A percentile compares a stretch with the other conserved stretches of the same genome.
Evolutionary conservation across 2,113 vertebrate genomes (phyloP).

Genomic region (Cichladusa arquata): DNA sequence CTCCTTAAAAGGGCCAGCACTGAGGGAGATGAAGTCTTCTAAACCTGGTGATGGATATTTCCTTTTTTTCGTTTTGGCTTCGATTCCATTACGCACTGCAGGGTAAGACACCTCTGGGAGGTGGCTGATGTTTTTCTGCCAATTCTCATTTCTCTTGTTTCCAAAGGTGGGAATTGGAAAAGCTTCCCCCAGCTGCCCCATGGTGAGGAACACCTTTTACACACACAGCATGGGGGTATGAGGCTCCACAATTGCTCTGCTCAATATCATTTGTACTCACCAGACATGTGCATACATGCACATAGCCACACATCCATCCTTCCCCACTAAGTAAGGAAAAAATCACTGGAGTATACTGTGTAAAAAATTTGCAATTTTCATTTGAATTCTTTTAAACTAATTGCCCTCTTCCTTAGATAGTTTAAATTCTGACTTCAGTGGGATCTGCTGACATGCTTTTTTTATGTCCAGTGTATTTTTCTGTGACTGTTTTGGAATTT

Average conservation of each 20-base stretch:
- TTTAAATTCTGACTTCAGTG: background rate
- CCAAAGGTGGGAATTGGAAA: background rate
- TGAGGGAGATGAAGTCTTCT: background rate
- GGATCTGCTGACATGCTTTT: background rate
- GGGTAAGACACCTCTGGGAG: background rate
- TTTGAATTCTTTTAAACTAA: background rate
- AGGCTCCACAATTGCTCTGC: background rate
- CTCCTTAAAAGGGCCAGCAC: background rate
- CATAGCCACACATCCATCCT: accelerated
- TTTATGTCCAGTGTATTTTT: background rate
- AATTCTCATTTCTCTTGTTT: background rate
- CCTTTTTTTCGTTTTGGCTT: background rate
- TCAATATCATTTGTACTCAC: background rate
- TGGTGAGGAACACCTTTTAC: background rate
- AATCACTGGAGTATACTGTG: background rate
- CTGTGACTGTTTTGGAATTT: background rate
- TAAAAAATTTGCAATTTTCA: background rate
- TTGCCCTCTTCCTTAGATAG: background rate
- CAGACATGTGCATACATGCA: background rate
- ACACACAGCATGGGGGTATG: background rate
- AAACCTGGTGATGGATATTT: background rate
- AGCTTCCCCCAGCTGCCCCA: background rate
- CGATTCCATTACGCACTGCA: accelerated
- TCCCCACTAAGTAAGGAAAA: background rate
- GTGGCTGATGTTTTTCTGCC: background rate